A percentile compares a stretch with the other conserved stretches of the same genome.
Evolutionary conservation across 2,797 vertebrate genomes (phyloP).

Genomic region (Microcaecilia unicolor): DNA sequence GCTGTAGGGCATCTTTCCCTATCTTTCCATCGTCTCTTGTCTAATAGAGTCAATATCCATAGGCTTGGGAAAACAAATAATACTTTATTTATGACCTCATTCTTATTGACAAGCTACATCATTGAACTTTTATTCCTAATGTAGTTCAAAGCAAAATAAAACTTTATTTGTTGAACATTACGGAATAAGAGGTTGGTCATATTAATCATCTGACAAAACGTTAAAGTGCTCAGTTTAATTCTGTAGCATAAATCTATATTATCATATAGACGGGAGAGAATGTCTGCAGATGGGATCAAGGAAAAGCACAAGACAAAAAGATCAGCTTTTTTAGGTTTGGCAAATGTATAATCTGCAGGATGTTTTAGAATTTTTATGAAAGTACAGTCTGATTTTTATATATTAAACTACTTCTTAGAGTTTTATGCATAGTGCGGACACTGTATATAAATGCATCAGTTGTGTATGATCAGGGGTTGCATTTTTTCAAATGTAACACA

Average conservation of each 20-base stretch:
- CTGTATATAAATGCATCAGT: too few species aligned
- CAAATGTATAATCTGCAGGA: too few species aligned
- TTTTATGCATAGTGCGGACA: too few species aligned
- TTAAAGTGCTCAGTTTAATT: slow-evolving; percentile 39
- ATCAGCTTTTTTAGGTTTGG: too few species aligned
- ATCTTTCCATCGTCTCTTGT: too few species aligned
- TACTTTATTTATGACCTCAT: slow-evolving; percentile 35
- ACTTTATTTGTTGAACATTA: slow-evolving; percentile 18
- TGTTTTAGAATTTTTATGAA: not conserved
- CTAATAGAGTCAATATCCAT: slow-evolving; percentile 5
- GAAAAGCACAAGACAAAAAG: not conserved
- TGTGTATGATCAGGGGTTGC: too few species aligned
- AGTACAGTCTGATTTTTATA: too few species aligned
- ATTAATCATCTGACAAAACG: slow-evolving; percentile 49
- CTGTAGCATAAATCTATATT: too few species aligned
- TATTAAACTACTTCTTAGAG: too few species aligned
- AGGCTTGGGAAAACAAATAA: slow-evolving; percentile 25
- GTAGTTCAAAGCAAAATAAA: slow-evolving; percentile 18
- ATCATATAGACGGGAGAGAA: too few species aligned
- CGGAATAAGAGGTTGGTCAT: slow-evolving; percentile 37
- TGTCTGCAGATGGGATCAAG: not conserved
- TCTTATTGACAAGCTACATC: slow-evolving; percentile 34
- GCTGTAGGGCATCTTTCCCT: too few species aligned
- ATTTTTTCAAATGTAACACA: too few species aligned
- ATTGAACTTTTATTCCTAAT: slow-evolving; percentile 26